Conservation (phyloP, 2,888 invertebrate species). For the Glaucopsyche alexis region DNA sequence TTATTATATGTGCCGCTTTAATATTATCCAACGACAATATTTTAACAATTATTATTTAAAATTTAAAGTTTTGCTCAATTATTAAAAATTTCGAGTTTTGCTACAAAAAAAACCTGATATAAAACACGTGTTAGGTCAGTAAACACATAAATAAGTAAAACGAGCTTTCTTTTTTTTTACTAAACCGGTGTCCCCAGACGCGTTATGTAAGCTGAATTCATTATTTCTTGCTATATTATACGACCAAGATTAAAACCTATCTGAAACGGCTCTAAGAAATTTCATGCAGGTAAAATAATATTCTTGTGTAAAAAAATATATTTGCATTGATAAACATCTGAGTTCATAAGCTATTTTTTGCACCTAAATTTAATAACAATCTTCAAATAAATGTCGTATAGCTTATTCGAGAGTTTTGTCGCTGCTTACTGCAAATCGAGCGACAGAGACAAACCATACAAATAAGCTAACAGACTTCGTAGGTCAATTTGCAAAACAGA, state of each 20-base stretch:
- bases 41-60: not conserved
- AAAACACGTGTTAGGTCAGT: not conserved
- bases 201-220: conserved; percentile 18
- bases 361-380: too few species aligned
- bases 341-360: too few species aligned
- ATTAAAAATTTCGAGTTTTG: not conserved
- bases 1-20: not conserved
- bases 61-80: not conserved
- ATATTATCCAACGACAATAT: not conserved
- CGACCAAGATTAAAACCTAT: not conserved
- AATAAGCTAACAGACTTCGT: too few species aligned
- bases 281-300: too few species aligned
- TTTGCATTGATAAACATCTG: too few species aligned
- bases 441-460: too few species aligned
- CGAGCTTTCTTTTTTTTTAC: conserved; percentile 16
- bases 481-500: too few species aligned
- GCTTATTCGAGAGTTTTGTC: too few species aligned
- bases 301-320: too few species aligned
- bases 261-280: not conserved
- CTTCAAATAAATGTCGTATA: too few species aligned
- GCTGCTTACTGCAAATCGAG: too few species aligned
- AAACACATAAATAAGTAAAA: conserved; percentile 14
- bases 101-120: not conserved
- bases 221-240: not conserved
- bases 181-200: conserved; percentile 16